Evolutionary conservation across 2,888 invertebrate genomes (phyloP).

Genomic region (Halictus ligatus): DNA sequence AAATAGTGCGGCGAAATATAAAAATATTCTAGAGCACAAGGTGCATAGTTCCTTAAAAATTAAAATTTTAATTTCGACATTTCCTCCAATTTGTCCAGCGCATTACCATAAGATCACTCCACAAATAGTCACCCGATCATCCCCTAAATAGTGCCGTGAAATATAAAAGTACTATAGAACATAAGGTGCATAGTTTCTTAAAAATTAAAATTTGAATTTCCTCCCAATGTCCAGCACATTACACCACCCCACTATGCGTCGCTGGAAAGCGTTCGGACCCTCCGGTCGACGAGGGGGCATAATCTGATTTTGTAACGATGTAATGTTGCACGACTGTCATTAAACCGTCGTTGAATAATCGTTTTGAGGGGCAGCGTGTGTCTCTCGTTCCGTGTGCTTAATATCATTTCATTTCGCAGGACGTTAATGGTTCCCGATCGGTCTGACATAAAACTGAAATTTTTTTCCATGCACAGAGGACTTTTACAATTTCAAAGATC

Average conservation of each 20-base stretch:
- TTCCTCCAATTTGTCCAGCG: background rate
- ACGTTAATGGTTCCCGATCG: background rate
- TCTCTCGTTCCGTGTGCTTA: background rate
- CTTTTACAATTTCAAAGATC: background rate
- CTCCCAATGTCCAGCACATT: background rate
- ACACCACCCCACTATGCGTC: background rate
- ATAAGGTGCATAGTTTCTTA: background rate
- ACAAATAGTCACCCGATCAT: no score
- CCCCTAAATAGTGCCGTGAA: no score
- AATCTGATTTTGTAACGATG: background rate
- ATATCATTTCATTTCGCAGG: background rate
- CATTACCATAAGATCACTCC: background rate
- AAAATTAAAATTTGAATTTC: no score
- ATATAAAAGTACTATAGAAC: no score
- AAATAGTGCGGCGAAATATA: no score
- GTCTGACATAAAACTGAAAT: background rate
- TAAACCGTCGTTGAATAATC: background rate
- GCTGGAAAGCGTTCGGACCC: background rate
- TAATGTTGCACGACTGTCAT: background rate
- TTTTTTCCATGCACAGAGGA: background rate
- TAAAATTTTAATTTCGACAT: no score
- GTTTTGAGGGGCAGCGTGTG: background rate
- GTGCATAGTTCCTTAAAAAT: background rate
- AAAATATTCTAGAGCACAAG: background rate
- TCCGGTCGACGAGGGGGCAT: background rate